A percentile compares a stretch with the other conserved stretches of the same genome.
phyloP scores from a whole-genome alignment of 2,888 invertebrate species.

The Alsophila aescularia region DNA sequence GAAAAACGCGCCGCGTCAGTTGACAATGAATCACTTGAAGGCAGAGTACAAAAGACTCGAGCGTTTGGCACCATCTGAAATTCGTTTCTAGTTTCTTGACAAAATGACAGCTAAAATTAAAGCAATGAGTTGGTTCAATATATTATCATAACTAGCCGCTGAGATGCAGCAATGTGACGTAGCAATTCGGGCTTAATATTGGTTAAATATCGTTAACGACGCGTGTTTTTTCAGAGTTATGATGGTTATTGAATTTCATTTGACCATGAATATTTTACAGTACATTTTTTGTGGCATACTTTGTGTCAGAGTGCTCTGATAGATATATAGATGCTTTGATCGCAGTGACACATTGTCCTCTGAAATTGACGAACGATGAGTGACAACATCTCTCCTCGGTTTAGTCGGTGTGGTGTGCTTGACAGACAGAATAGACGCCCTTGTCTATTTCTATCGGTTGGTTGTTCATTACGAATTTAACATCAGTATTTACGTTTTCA shows the following conservation, averaged over 20 bases:
- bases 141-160: constrained; percentile 37
- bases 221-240: constrained; percentile 2
- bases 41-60: constrained; percentile 64
- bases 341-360: constrained; percentile 28
- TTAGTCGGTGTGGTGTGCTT: constrained; percentile 43
- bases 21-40: constrained; percentile 57
- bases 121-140: constrained; percentile 52
- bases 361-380: constrained; percentile 39
- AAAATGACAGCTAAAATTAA: constrained; percentile 76
- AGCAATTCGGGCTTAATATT: constrained; percentile 7
- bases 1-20: constrained; percentile 43
- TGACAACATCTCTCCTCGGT: constrained; percentile 46
- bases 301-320: too few species aligned
- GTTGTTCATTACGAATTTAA: constrained; percentile 47
- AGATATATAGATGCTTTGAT: constrained; percentile 1
- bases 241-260: constrained; percentile 12
- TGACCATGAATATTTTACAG: not conserved
- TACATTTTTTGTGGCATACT: too few species aligned
- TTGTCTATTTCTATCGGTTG: constrained; percentile 49
- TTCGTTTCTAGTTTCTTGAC: constrained; percentile 62
- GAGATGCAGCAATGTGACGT: constrained; percentile 37
- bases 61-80: constrained; percentile 66
- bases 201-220: constrained; percentile 10
- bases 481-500: constrained; percentile 51
- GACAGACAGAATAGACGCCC: constrained; percentile 50